Evolutionary conservation across 1,140 invertebrate species (phyloP), one percentile per base, ranked within the genome.

Genomic region (Drosophila ogumai): DNA sequence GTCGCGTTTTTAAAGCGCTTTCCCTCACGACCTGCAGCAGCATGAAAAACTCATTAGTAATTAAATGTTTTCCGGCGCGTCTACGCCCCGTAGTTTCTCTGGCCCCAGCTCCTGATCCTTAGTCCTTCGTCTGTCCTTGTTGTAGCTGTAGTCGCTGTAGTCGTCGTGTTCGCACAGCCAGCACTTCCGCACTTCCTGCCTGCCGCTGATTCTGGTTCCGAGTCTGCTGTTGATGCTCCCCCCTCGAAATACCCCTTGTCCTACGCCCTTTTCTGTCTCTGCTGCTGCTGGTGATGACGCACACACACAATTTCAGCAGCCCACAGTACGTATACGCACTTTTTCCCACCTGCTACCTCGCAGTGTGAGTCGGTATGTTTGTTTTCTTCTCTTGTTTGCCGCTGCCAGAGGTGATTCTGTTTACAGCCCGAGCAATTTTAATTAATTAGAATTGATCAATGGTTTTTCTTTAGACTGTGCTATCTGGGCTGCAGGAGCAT

Each of bases 41-140:
- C 75, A 79, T 72, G 82, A 69, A 81, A 87, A 87, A 84, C 84
- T 87, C 84, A 90, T 87, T 87, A 87, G 85, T 87, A 87, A 87
- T 87, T 87, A 87, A 87, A 87, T 87, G 87, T 81, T 87, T 87
- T 87, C 84, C 84, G 82, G 57, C 63, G 75, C 84, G 80, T 67
- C 79, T 77, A 88, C 73, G 85, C 72, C 77, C 84, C 54, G 84
- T 88, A 87, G 84, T 87, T 88, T 84, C 84, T 82, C 57, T 60
- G 57, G 3, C 40, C 56, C 56, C 15, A 43, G 36, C 63, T 66
- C 28, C 52, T 55, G 13, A 46, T 66, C 49, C 43, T 34, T 28
- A 13, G 12, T 40, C 36, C 19, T 43, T 32, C n/a, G 50, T 55
- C 63, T 66, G 73, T 43, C 68, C 66, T 52, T 77, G 82, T 57